Base-by-base conservation (phyloP, 1,140 invertebrate genomes). In the Bombus superbus region DNA sequence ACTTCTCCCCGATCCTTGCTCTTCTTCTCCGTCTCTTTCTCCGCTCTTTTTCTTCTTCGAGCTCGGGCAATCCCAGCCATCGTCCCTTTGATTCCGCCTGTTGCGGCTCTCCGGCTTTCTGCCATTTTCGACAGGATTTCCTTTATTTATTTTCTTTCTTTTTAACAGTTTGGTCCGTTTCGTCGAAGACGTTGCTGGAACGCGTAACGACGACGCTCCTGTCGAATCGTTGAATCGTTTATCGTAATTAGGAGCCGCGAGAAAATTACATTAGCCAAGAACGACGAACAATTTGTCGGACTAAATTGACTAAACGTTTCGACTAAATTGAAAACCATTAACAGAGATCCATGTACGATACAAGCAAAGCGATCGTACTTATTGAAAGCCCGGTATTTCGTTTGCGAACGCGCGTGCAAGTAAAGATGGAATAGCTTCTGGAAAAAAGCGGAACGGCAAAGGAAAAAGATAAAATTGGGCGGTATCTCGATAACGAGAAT, bases 401-500 rank as follows among this genome's bases (percentile, higher is more conserved):
- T 0, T 40, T 0, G 13, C 2, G 3, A 13, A 22, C 8, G 38
- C 38, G 0, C 5, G 38, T 40, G 28, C 40, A 40, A 38, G 40
- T 8, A 18, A 32, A n/a, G 22, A 22, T 18, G 18, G 47, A 22
- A 53, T 15, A 0, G 47, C 2, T 53, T 53, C 1, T 53, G 4
- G 11, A 15, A 44, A 68, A 5, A 9, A 5, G 3, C 42, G 3
- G 32, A 44, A 32, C 8, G n/a, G 32, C 40, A 15, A 32, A 18
- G 40, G 15, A 18, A 42, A n/a, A n/a, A 4, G 73, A 13, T 8
- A 74, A 57, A 42, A 66, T 74, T 74, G 71, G 28, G 28, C 10
- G 32, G 64, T 64, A 82, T 82, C 80, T 89, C 80, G 87, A 86
- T 86, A 84, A 76, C 75, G 81, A 71, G 81, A 47, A 62, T 69